Evolutionary conservation across 2,888 invertebrate genomes (phyloP), one percentile per base, ranked within the genome.

Genomic region (Leptura quadrifasciata): DNA sequence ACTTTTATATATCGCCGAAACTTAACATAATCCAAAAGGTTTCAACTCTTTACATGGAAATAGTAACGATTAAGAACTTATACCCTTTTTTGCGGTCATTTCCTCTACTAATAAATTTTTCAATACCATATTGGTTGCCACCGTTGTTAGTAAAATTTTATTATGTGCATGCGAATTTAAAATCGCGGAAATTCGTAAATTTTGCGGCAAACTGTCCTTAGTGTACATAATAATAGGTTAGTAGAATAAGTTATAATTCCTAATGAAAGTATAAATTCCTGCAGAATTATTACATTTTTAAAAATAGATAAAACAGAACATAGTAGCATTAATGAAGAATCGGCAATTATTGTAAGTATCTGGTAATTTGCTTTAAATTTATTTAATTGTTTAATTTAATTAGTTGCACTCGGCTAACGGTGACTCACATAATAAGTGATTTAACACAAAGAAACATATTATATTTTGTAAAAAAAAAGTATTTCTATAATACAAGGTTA

Each of bases 401-500:
- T 79, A 76, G 77, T 77, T 76, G 79, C 79, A 79, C 27, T 79
- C 74, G 79, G 77, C 64, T 79, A 79, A 77, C 70, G 76, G 72
- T 76, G 79, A 79, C 52, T 79, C 79, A 77, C 77, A 31, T 68
- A 68, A 24, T 17, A 12, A 55, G 57, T 57, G 55, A 24, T 67
- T 24, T 63, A 71, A 70, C 61, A 79, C 77, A 79, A 77, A 79
- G 76, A 79, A 76, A 63, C 75, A 67, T 71, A 73, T 60, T 77
- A 76, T 79, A 68, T 57, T 68, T 79, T 77, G 73, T 70, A 73
- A 71, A 75, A 79, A n/a, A 80, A 80, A 74, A 78, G 73, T 74
- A 68, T 76, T 77, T 72, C 75, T 76, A 63, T 75, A 80, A 74
- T 78, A 77, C 80, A 80, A 80, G 80, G 80, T 80, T 79, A 80